A percentile compares a stretch with the other conserved stretches of the same genome.
Evolutionary conservation across 2,888 invertebrate genomes (phyloP).

Genomic region (Baronia brevicornis): DNA sequence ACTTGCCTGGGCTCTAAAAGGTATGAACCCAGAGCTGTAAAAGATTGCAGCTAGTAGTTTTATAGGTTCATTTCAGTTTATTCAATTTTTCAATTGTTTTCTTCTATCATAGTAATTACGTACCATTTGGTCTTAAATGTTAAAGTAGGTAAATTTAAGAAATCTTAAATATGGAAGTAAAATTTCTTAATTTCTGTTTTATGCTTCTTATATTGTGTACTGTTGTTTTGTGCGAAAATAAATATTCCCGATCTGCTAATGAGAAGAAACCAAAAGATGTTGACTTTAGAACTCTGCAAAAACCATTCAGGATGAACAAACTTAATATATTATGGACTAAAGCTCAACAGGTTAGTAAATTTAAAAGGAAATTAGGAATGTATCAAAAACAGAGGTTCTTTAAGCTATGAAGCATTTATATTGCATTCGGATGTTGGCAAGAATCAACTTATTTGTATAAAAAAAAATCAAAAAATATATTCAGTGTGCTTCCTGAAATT

Average conservation of each 20-base stretch:
- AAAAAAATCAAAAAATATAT: no score
- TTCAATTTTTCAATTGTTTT: not conserved
- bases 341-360: slow-evolving; percentile 83
- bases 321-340: slow-evolving; percentile 92
- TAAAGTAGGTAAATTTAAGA: not conserved
- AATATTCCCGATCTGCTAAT: slow-evolving; percentile 79
- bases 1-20: not conserved
- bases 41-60: not conserved
- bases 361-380: no score
- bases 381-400: no score
- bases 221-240: slow-evolving; percentile 63
- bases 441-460: no score
- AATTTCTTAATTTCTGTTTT: slow-evolving; percentile 4
- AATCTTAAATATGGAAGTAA: slow-evolving; percentile 8
- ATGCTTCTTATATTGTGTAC: slow-evolving; percentile 1
- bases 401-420: no score
- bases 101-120: not conserved
- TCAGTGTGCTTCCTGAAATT: no score
- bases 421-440: no score
- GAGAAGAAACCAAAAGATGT: slow-evolving; percentile 54
- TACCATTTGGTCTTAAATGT: not conserved
- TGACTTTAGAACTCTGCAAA: slow-evolving; percentile 82
- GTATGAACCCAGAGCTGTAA: not conserved
- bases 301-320: slow-evolving; percentile 93
- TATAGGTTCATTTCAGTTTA: not conserved